Conservation (phyloP, 2,888 invertebrate species). For the Chrysotoxum bicinctum region DNA sequence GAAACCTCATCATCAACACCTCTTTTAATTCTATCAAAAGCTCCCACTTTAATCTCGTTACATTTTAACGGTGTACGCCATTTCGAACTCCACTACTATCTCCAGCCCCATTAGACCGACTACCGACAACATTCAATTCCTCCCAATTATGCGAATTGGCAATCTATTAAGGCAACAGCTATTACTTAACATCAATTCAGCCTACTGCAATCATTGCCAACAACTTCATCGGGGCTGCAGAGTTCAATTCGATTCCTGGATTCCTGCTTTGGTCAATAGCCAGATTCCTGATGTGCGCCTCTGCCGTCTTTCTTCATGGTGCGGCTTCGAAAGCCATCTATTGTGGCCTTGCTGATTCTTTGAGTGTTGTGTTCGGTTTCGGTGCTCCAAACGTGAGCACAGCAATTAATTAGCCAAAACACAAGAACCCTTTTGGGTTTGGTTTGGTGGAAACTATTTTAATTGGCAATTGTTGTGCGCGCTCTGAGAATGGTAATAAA, state of each 20-base stretch:
- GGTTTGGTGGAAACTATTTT: conserved; percentile 77
- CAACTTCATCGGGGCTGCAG: conserved; percentile 75
- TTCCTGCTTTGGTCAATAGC: conserved; percentile 39
- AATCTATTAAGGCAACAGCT: conserved; percentile 74
- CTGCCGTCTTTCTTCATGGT: background rate
- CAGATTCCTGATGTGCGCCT: conserved; percentile 35
- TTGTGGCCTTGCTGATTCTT: conserved; percentile 28
- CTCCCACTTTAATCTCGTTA: conserved; percentile 16
- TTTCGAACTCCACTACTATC: background rate
- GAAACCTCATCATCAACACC: conserved; percentile 19
- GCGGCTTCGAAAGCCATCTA: background rate
- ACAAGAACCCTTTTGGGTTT: conserved; percentile 76
- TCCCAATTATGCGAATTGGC: conserved; percentile 70
- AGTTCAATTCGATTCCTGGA: conserved; percentile 59
- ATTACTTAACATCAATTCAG: conserved; percentile 76
- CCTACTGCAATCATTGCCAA: conserved; percentile 75
- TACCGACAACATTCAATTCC: conserved; percentile 54
- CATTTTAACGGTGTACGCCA: background rate
- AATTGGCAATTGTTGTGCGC: conserved; percentile 79
- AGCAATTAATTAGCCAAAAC: conserved; percentile 79
- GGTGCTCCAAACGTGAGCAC: conserved; percentile 76
- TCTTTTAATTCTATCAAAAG: conserved; percentile 29
- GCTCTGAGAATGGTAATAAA: conserved; percentile 77
- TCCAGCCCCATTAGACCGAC: conserved; percentile 54
- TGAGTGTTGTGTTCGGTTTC: conserved; percentile 67